Percentiles rank a stretch among this genome's conserved stretches.
Evolutionary conservation across 2,113 vertebrate genomes (phyloP).

Genomic region (Platysteira castanea): DNA sequence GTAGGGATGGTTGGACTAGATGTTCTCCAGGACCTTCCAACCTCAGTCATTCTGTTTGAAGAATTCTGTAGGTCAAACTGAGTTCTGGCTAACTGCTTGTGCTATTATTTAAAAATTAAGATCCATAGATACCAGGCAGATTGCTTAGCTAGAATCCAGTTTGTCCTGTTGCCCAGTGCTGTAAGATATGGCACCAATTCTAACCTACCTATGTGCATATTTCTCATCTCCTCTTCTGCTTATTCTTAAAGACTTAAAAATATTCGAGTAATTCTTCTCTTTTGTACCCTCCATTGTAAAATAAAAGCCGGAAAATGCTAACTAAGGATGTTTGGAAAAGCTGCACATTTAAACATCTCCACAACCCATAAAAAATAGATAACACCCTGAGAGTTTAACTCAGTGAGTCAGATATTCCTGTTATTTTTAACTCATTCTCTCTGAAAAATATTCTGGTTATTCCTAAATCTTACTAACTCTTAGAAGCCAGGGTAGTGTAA

Average conservation of each 20-base stretch:
- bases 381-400: background rate
- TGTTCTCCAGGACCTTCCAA: background rate
- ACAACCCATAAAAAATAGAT: background rate
- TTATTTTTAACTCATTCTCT: background rate
- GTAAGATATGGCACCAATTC: background rate
- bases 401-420: background rate
- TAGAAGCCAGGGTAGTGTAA: background rate
- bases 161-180: background rate
- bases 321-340: background rate
- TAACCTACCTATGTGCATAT: background rate
- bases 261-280: background rate
- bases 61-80: background rate
- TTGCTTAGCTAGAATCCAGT: background rate
- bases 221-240: background rate
- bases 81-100: background rate
- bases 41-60: background rate
- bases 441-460: background rate
- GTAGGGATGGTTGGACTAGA: background rate
- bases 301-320: background rate
- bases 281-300: background rate
- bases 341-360: background rate
- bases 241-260: background rate
- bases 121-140: background rate
- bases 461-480: background rate
- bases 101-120: background rate